phyloP scores from a whole-genome alignment of 2,888 invertebrate genomes.

The Dynastes hyllus region DNA sequence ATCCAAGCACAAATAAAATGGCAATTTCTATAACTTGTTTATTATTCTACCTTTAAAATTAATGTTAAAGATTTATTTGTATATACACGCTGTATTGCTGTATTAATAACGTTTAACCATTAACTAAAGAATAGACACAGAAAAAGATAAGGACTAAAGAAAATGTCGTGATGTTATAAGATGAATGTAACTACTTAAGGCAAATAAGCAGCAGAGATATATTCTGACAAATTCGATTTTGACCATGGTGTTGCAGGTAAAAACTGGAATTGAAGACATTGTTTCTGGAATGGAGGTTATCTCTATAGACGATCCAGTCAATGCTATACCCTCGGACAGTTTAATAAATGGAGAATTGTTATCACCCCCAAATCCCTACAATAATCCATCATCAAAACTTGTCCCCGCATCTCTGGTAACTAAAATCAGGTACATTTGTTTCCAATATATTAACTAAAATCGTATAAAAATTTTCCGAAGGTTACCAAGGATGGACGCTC shows the following conservation, averaged over 20 bases:
- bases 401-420: constrained; percentile 56
- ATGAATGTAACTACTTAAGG: constrained; percentile 3
- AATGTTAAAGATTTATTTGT: constrained; percentile 41
- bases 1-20: constrained; percentile 47
- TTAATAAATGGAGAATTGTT: constrained; percentile 66
- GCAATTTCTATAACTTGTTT: constrained; percentile 50
- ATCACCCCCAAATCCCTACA: constrained; percentile 57
- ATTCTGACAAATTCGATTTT: constrained; percentile 14
- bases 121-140: constrained; percentile 41
- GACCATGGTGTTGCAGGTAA: constrained; percentile 61
- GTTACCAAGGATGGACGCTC: constrained; percentile 53
- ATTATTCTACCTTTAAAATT: constrained; percentile 48
- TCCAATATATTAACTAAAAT: constrained; percentile 49
- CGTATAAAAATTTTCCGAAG: constrained; percentile 51
- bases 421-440: constrained; percentile 50
- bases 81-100: constrained; percentile 51
- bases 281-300: constrained; percentile 68
- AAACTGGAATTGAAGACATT: constrained; percentile 61
- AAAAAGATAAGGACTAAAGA: constrained; percentile 22
- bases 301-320: constrained; percentile 69
- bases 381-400: constrained; percentile 58
- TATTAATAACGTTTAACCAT: constrained; percentile 51
- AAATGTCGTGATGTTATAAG: not conserved
- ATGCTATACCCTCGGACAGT: constrained; percentile 68
- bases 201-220: constrained; percentile 17